Conservation (phyloP, 2,113 vertebrate species). For the Daboia siamensis region DNA sequence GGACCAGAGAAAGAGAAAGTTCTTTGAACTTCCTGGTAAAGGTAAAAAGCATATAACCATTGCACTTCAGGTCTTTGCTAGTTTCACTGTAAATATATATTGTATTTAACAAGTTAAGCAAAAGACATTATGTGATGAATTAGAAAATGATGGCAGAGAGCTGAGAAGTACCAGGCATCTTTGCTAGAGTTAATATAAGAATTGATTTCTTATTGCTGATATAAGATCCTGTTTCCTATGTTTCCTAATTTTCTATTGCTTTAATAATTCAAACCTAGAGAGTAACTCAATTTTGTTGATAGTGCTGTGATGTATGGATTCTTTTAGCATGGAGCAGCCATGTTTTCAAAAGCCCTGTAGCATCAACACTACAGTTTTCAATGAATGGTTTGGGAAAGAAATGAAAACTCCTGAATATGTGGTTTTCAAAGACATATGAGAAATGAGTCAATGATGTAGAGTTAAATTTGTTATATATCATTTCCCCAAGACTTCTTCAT, state of each 20-base stretch:
- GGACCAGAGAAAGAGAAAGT: not conserved
- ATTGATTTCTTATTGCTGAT: conserved; percentile 5
- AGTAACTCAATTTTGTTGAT: conserved; percentile 3
- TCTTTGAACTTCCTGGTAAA: not conserved
- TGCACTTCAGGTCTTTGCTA: not conserved
- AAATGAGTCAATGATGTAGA: conserved; percentile 22
- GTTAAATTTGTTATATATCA: conserved; percentile 25
- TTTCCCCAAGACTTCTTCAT: conserved; percentile 1
- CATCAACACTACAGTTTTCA: conserved; percentile 24
- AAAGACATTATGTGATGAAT: not conserved
- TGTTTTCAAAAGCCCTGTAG: conserved; percentile 20
- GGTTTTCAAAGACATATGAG: conserved; percentile 13
- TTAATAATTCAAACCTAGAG: conserved; percentile 22
- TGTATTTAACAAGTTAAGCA: not conserved
- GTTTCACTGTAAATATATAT: not conserved
- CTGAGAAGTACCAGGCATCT: not conserved
- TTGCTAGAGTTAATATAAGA: not conserved
- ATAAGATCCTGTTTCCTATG: not conserved
- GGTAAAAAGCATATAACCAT: not conserved
- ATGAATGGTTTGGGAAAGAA: conserved; percentile 38
- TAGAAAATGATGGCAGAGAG: not conserved
- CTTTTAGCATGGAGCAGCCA: conserved; percentile 20
- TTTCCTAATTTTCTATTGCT: conserved; percentile 15
- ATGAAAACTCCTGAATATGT: conserved; percentile 23
- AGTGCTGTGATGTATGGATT: conserved; percentile 26